phyloP scores from a whole-genome alignment of 2,113 vertebrate species.

The Chionodraco myersi region DNA sequence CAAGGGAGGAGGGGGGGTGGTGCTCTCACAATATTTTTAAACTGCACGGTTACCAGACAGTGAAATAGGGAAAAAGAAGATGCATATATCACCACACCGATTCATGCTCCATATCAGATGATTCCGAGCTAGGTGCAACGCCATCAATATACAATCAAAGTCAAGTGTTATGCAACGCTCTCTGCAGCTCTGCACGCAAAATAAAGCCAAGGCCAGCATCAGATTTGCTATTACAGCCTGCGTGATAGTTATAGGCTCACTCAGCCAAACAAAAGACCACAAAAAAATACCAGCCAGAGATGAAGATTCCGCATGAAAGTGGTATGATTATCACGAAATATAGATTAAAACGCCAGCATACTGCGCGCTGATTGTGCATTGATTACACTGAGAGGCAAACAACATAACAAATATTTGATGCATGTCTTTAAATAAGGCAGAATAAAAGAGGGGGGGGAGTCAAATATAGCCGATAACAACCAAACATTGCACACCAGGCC shows the following conservation, averaged over 20 bases:
- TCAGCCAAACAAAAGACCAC: slow-evolving; percentile 46
- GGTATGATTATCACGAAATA: slow-evolving; percentile 35
- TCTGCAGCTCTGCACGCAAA: slow-evolving; percentile 78
- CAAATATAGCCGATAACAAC: slow-evolving; percentile 76
- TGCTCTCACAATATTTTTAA: slow-evolving; percentile 64
- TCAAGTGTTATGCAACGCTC: slow-evolving; percentile 86
- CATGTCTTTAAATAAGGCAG: slow-evolving; percentile 74
- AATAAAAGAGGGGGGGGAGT: slow-evolving; percentile 41
- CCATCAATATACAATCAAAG: slow-evolving; percentile 88
- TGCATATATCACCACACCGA: slow-evolving; percentile 82
- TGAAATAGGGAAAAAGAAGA: slow-evolving; percentile 74
- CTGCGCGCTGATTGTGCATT: slow-evolving; percentile 67
- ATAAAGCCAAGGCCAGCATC: slow-evolving; percentile 64
- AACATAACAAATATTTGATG: slow-evolving; percentile 79
- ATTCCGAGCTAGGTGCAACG: slow-evolving; percentile 84
- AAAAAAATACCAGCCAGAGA: slow-evolving; percentile 12
- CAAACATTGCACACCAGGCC: slow-evolving; percentile 75
- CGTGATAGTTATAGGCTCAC: slow-evolving; percentile 32
- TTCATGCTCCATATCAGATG: slow-evolving; percentile 85
- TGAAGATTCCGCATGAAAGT: slow-evolving; percentile 44
- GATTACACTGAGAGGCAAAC: slow-evolving; percentile 77
- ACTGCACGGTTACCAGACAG: slow-evolving; percentile 72
- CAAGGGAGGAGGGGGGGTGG: background rate
- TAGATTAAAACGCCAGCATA: slow-evolving; percentile 34
- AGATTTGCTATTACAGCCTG: slow-evolving; percentile 54